phyloP scores from a whole-genome alignment of 2,888 invertebrate genomes.

The Aleiodes alternator region DNA sequence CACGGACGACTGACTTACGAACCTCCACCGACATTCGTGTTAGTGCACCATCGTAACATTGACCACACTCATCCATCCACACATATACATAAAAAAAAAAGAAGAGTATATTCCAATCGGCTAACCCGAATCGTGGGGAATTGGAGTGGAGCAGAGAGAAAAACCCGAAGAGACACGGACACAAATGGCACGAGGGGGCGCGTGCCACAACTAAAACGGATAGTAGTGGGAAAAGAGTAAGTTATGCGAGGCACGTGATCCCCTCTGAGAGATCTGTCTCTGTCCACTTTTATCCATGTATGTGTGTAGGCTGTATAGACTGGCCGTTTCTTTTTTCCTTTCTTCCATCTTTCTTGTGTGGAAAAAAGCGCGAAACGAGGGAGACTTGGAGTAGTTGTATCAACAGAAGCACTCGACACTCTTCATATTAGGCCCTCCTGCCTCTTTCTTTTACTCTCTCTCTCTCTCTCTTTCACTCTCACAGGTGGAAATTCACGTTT shows the following conservation, averaged over 20 bases:
- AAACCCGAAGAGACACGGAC: conserved; percentile 41
- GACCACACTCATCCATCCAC: too few relatives aligned
- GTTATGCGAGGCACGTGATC: conserved; percentile 73
- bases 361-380: conserved; percentile 7
- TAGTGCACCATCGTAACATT: conserved; percentile 19
- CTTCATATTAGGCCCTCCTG: too few relatives aligned
- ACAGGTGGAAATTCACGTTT: background rate
- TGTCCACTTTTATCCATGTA: conserved; percentile 55
- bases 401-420: too few relatives aligned
- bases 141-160: conserved; percentile 44
- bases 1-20: conserved; percentile 65
- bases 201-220: conserved; percentile 51
- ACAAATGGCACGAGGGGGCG: conserved; percentile 50
- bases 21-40: conserved; percentile 47
- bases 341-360: conserved; percentile 38
- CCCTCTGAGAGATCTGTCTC: conserved; percentile 62
- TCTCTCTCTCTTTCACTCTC: background rate
- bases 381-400: background rate
- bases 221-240: conserved; percentile 67
- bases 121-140: conserved; percentile 41
- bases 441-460: conserved; percentile 18
- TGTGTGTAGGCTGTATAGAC: conserved; percentile 21
- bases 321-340: conserved; percentile 53
- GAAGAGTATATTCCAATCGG: conserved; percentile 5
- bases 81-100: too few relatives aligned